phyloP scores from a whole-genome alignment of 2,888 invertebrate genomes.

The Nebria salina region DNA sequence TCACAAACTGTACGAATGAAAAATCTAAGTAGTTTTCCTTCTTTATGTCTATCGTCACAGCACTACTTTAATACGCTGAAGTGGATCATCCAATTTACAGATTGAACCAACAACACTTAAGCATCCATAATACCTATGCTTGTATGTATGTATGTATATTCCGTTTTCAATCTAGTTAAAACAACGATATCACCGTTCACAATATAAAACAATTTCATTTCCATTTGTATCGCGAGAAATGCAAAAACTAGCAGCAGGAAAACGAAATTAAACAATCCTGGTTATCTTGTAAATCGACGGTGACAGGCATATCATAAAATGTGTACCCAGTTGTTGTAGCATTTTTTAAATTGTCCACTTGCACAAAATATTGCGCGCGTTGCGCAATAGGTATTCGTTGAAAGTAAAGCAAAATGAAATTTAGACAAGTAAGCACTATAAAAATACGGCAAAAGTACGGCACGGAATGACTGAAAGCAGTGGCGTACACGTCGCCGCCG shows the following conservation, averaged over 20 bases:
- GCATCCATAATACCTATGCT: too few species aligned
- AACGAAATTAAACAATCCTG: conserved; percentile 23
- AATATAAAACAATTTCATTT: background rate
- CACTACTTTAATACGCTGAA: conserved; percentile 20
- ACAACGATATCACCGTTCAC: background rate
- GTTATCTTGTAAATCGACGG: conserved; percentile 18
- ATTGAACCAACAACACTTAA: background rate
- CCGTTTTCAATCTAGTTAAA: background rate
- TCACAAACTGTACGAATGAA: conserved; percentile 19
- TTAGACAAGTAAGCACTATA: conserved; percentile 34
- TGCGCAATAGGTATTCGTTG: background rate
- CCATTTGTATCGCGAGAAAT: background rate
- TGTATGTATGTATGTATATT: too few species aligned
- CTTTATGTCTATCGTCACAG: background rate
- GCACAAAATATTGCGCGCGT: conserved; percentile 10
- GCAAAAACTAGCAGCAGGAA: background rate
- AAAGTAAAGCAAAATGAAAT: conserved; percentile 30
- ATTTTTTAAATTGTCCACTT: conserved; percentile 4
- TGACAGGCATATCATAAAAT: conserved; percentile 9
- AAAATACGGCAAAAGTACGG: conserved; percentile 34
- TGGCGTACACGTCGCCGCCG: conserved; percentile 2
- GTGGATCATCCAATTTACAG: conserved; percentile 24
- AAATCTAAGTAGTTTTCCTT: conserved; percentile 32
- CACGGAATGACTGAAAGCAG: conserved; percentile 29
- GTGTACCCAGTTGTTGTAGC: background rate